These are phyloP conservation scores for Gryllus bimaculatus DNA, from an alignment of 1,140 invertebrate genomes.

Conservation along the genomic window DNA sequence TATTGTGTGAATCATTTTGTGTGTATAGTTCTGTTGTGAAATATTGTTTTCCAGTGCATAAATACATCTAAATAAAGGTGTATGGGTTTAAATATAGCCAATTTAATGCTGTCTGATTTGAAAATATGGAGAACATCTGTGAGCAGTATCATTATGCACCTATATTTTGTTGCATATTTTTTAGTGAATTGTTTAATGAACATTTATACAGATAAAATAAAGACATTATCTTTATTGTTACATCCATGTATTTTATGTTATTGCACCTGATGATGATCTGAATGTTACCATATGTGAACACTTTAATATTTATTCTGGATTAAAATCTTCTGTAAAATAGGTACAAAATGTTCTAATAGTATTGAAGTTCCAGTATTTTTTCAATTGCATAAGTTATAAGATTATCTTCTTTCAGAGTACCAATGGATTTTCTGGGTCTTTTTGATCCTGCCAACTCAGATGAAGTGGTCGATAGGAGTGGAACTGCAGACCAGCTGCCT, in stretches of 20 bases:
- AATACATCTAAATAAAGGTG: too few relatives aligned
- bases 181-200: not conserved
- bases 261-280: not conserved
- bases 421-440: conserved; percentile 22
- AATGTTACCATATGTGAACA: not conserved
- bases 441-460: conserved; percentile 24
- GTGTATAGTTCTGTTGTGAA: too few relatives aligned
- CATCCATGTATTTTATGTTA: not conserved
- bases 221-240: not conserved
- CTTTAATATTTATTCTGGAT: too few relatives aligned
- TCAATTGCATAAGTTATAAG: too few relatives aligned
- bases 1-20: too few relatives aligned
- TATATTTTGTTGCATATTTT: not conserved
- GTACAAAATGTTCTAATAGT: too few relatives aligned
- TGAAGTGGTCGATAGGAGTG: conserved; percentile 21
- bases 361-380: too few relatives aligned
- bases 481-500: conserved; percentile 45
- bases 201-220: not conserved
- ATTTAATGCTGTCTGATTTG: not conserved
- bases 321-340: too few relatives aligned
- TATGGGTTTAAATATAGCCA: not conserved
- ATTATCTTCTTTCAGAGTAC: not conserved
- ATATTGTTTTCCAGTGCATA: too few relatives aligned
- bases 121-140: not conserved
- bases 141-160: not conserved